Evolutionary conservation across 2,797 vertebrate genomes (phyloP).

Genomic region (Erethizon dorsatum): DNA sequence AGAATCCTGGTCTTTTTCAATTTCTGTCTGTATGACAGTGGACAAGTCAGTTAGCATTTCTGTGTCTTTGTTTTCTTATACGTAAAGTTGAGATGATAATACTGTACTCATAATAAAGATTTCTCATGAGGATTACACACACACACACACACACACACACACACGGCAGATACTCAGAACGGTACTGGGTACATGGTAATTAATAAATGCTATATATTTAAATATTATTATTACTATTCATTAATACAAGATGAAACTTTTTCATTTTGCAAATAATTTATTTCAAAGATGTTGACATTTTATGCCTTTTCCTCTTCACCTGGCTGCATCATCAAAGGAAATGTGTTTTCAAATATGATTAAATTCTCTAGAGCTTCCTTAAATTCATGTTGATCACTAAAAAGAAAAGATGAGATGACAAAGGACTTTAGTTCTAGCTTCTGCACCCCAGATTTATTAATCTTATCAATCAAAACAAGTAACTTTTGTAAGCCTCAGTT

Average conservation of each 20-base stretch:
- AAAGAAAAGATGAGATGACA: not conserved
- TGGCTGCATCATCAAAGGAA: not conserved
- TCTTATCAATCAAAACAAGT: not conserved
- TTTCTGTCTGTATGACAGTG: not conserved
- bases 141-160: not conserved
- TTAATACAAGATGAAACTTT: not conserved
- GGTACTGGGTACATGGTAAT: not conserved
- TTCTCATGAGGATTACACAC: not conserved
- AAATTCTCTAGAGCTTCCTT: not conserved
- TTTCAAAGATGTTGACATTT: not conserved
- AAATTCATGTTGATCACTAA: not conserved
- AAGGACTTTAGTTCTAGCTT: conserved; percentile 8
- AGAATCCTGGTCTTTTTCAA: not conserved
- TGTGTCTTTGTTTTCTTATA: not conserved
- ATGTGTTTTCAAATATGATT: not conserved
- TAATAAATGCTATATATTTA: not conserved
- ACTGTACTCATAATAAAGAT: not conserved
- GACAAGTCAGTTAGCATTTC: not conserved
- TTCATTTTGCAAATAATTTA: conserved; percentile 10
- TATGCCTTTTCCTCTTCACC: not conserved
- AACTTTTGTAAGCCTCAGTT: not conserved
- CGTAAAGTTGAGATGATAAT: not conserved
- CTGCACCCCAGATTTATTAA: not conserved
- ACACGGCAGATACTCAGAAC: not conserved
- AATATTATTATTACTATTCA: not conserved